A percentile compares a stretch with the other conserved stretches of the same genome.
These are phyloP conservation scores for Diploscapter pachys DNA, from an alignment of 1,140 invertebrate species.

Conservation along the genomic window DNA sequence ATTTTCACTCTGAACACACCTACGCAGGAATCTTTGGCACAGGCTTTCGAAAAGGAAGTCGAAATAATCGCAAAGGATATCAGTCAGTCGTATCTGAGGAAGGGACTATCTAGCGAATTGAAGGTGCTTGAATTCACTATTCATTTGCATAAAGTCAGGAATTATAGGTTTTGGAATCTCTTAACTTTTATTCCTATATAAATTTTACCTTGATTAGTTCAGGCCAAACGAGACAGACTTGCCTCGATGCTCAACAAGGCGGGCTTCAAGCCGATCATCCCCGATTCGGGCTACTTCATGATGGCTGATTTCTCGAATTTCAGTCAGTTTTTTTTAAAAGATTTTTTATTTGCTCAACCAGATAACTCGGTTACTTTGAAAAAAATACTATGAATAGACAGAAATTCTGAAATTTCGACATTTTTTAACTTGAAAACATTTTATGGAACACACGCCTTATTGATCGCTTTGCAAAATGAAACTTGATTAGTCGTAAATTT, in stretches of 20 bases:
- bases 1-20: constrained; percentile 86
- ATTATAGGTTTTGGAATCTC: no score
- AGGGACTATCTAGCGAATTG: constrained; percentile 70
- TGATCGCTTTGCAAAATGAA: constrained; percentile 11
- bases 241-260: constrained; percentile 73
- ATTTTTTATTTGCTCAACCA: background rate
- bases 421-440: background rate
- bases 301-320: constrained; percentile 75
- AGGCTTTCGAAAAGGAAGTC: constrained; percentile 75
- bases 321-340: constrained; percentile 10
- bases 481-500: constrained; percentile 1
- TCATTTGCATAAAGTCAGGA: no score
- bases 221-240: constrained; percentile 80
- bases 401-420: background rate
- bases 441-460: background rate
- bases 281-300: constrained; percentile 95
- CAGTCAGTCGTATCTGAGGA: constrained; percentile 69
- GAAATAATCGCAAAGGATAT: constrained; percentile 1
- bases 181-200: no score
- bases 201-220: constrained; percentile 60
- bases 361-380: constrained; percentile 6
- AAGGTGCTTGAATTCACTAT: no score
- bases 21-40: constrained; percentile 80
- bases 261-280: constrained; percentile 84
- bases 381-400: constrained; percentile 68